These are phyloP conservation scores for Ceyx cyanopectus DNA, from an alignment of 2,113 vertebrate species.

Conservation along the genomic window DNA sequence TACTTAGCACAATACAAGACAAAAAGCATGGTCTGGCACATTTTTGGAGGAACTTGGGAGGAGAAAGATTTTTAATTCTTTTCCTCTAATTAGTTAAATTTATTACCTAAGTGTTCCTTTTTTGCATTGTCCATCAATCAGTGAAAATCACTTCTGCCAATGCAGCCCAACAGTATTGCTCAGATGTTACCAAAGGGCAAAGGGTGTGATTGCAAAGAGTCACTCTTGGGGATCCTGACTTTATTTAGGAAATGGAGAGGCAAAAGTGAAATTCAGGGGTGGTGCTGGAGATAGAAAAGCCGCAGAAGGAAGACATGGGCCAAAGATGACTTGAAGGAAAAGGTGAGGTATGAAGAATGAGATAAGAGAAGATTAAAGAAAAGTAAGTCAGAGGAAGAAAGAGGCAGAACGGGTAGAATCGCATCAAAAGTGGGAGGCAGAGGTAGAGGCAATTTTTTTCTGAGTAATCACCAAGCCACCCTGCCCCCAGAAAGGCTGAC, in stretches of 20 bases:
- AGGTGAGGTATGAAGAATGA: not conserved
- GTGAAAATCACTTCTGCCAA: not conserved
- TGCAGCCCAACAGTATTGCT: not conserved
- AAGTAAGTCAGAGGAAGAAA: not conserved
- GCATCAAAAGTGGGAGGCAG: not conserved
- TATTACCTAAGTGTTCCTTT: not conserved
- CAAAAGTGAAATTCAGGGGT: not conserved
- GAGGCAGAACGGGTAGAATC: not conserved
- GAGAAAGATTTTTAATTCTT: not conserved
- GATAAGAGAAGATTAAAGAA: not conserved
- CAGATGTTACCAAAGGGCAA: not conserved
- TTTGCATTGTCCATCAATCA: not conserved
- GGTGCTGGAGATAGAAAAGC: not conserved
- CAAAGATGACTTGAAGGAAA: not conserved
- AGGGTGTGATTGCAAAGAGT: not conserved
- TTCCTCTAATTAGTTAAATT: not conserved
- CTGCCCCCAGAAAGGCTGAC: conserved; percentile 34
- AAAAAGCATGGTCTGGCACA: not conserved
- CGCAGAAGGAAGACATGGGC: not conserved
- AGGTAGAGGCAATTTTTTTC: not conserved
- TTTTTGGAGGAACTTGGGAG: not conserved
- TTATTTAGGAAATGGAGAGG: not conserved
- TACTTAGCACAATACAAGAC: not conserved
- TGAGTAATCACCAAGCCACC: conserved; percentile 8
- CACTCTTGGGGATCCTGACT: not conserved